Conservation (phyloP, 2,113 vertebrate species). For the Elephas maximus region DNA sequence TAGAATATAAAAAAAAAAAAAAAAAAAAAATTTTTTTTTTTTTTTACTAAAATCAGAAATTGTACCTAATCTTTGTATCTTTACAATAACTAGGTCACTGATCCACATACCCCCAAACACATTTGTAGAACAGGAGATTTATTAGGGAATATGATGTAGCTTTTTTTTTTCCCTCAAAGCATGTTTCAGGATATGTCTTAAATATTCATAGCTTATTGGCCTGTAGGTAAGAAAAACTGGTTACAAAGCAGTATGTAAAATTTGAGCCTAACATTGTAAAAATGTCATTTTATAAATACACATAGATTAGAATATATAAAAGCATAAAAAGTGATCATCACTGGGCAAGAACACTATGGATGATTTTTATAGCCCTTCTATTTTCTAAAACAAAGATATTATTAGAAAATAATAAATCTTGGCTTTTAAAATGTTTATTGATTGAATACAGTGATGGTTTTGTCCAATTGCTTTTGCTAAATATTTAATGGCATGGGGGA, state of each 20-base stretch:
- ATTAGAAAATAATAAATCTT: background rate
- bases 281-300: background rate
- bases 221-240: background rate
- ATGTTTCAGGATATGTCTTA: background rate
- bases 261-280: background rate
- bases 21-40: too few relatives aligned
- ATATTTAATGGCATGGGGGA: background rate
- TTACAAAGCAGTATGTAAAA: conserved; percentile 18
- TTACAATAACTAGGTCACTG: background rate
- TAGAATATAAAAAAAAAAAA: too few relatives aligned
- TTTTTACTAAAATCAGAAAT: background rate
- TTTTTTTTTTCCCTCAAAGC: background rate
- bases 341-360: background rate
- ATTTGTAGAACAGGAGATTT: background rate
- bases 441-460: conserved; percentile 41
- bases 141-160: background rate
- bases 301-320: background rate
- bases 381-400: conserved; percentile 38
- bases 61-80: background rate
- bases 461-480: conserved; percentile 44
- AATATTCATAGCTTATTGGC: background rate
- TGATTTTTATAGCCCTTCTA: background rate
- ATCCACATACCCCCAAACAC: background rate
- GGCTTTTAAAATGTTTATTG: background rate
- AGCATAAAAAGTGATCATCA: background rate